A percentile compares a stretch with the other conserved stretches of the same genome.
These are phyloP conservation scores for Montipora foliosa DNA, from an alignment of 64 coral and sea anemone species.

Conservation along the genomic window DNA sequence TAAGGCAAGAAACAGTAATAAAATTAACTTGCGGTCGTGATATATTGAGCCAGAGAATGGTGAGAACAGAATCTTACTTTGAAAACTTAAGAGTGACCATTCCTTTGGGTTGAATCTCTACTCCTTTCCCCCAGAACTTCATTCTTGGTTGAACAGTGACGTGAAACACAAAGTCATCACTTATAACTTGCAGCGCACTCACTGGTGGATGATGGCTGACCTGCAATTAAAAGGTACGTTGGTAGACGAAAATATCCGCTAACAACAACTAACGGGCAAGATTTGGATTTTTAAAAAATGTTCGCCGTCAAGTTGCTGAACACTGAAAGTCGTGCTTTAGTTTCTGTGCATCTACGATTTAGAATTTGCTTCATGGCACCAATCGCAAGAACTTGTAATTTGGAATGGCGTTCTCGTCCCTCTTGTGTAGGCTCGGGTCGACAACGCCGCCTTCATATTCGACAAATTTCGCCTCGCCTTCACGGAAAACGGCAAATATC, in stretches of 20 bases:
- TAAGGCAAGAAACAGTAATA: too few relatives aligned
- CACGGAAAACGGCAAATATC: too few relatives aligned
- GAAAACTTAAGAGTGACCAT: constrained; percentile 96
- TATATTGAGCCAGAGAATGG: not conserved
- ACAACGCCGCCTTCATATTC: too few relatives aligned
- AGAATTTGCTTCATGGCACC: too few relatives aligned
- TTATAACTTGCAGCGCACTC: constrained; percentile 86
- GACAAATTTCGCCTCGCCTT: too few relatives aligned
- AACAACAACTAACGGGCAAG: not conserved
- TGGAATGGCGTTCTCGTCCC: too few relatives aligned
- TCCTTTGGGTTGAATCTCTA: constrained; percentile 94
- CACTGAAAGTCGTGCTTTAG: too few relatives aligned
- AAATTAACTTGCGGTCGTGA: not conserved
- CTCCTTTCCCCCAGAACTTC: constrained; percentile 99
- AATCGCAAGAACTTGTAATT: too few relatives aligned
- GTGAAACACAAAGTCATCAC: constrained; percentile 91
- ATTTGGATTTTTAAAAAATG: too few relatives aligned
- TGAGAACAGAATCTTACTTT: constrained; percentile 66
- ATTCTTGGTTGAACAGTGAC: constrained; percentile 98
- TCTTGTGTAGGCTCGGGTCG: too few relatives aligned
- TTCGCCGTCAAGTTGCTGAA: too few relatives aligned
- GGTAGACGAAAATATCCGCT: not conserved
- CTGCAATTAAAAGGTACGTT: constrained; percentile 17
- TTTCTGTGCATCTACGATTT: too few relatives aligned
- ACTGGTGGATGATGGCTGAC: constrained; percentile 99